These are phyloP conservation scores for Drosophila neotestacea DNA, from an alignment of 2,888 invertebrate genomes.

Conservation along the genomic window DNA sequence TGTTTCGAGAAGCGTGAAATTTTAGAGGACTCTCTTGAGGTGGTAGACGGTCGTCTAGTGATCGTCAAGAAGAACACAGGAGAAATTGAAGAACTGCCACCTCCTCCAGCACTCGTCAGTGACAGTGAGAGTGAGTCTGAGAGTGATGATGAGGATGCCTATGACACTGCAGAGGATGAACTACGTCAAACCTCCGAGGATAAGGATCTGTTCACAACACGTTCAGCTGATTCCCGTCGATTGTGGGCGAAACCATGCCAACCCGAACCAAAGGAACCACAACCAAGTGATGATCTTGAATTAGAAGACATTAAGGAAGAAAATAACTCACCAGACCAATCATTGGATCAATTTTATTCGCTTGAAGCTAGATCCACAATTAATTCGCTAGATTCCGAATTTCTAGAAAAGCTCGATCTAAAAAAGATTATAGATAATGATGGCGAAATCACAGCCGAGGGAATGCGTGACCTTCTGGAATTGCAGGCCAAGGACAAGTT, in stretches of 20 bases:
- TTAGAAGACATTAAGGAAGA: conserved; percentile 24
- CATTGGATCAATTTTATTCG: conserved; percentile 62
- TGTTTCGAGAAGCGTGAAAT: conserved; percentile 78
- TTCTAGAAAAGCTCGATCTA: conserved; percentile 72
- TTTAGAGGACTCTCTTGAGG: conserved; percentile 79
- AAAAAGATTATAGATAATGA: conserved; percentile 57
- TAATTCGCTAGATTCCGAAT: conserved; percentile 71
- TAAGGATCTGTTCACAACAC: neutral
- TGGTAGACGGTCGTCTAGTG: conserved; percentile 78
- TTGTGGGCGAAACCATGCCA: conserved; percentile 56
- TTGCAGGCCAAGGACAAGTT: conserved; percentile 56
- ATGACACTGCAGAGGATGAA: conserved; percentile 56
- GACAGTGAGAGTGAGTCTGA: conserved; percentile 55
- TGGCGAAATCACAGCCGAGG: conserved; percentile 66
- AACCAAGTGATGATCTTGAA: neutral
- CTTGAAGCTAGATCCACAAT: conserved; percentile 60
- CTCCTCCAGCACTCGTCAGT: conserved; percentile 56
- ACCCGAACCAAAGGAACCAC: conserved; percentile 35
- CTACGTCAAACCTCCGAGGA: neutral
- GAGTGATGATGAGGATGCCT: conserved; percentile 32
- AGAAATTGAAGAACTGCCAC: conserved; percentile 70
- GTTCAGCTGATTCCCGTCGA: conserved; percentile 19
- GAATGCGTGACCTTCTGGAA: conserved; percentile 74
- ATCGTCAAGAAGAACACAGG: conserved; percentile 77
- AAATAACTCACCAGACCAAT: conserved; percentile 18